phyloP scores from a whole-genome alignment of 2,113 vertebrate genomes.

The Pithys albifrons region DNA sequence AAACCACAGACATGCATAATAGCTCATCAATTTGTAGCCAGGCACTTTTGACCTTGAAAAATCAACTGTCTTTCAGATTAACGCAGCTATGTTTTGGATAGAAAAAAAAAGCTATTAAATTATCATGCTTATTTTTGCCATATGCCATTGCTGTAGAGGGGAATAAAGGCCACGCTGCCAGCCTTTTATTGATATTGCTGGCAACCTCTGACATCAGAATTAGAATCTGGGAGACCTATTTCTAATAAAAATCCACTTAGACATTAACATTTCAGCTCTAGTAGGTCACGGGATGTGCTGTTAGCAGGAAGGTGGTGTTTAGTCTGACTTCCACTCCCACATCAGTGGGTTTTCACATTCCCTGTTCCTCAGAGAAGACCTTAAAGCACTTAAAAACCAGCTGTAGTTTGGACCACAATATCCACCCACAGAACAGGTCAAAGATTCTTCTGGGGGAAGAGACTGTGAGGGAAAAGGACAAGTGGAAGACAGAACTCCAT shows the following conservation, averaged over 20 bases:
- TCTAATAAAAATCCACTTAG: slow-evolving; percentile 66
- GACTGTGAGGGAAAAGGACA: neutral
- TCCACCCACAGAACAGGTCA: neutral
- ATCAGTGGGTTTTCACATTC: neutral
- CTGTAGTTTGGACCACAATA: neutral
- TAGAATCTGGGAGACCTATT: slow-evolving; percentile 47
- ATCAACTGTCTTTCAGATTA: slow-evolving; percentile 77
- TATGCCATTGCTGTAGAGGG: slow-evolving; percentile 41
- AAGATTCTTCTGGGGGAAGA: neutral
- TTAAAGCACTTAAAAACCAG: neutral
- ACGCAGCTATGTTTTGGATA: slow-evolving; percentile 68
- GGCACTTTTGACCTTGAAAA: slow-evolving; percentile 82
- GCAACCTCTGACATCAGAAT: slow-evolving; percentile 69
- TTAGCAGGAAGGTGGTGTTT: neutral
- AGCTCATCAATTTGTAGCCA: slow-evolving; percentile 79
- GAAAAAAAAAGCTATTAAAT: slow-evolving; percentile 70
- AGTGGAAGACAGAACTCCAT: neutral
- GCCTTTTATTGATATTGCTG: slow-evolving; percentile 62
- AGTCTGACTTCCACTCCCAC: neutral
- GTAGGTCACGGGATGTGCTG: neutral
- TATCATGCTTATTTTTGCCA: slow-evolving; percentile 74
- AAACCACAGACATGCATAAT: slow-evolving; percentile 75
- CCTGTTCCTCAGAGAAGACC: neutral
- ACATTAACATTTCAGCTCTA: slow-evolving; percentile 21
- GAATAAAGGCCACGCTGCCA: slow-evolving; percentile 34